These are phyloP conservation scores for Drosophila mimica DNA, from an alignment of 2,888 invertebrate genomes.

Conservation along the genomic window DNA sequence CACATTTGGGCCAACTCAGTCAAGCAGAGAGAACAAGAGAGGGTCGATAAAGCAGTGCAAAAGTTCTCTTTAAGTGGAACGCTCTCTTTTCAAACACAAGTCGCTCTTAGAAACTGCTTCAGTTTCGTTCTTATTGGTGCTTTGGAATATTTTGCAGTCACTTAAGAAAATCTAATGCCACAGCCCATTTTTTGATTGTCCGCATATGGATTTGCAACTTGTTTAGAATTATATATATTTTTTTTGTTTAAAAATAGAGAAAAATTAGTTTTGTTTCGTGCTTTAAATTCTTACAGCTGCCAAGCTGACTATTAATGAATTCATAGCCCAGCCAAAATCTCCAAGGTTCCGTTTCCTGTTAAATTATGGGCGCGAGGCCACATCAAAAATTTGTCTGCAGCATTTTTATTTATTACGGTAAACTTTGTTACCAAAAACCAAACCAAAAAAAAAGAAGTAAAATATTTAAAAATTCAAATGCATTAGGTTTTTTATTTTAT, in stretches of 20 bases:
- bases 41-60: slow-evolving; percentile 58
- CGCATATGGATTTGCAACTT: background rate
- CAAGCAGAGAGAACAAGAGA: background rate
- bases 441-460: slow-evolving; percentile 8
- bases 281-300: slow-evolving; percentile 13
- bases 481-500: slow-evolving; percentile 36
- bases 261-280: background rate
- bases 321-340: slow-evolving; percentile 17
- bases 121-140: slow-evolving; percentile 57
- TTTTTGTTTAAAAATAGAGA: background rate
- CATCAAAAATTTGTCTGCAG: slow-evolving; percentile 36
- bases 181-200: slow-evolving; percentile 48
- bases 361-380: slow-evolving; percentile 23
- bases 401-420: slow-evolving; percentile 68
- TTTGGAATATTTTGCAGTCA: slow-evolving; percentile 20
- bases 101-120: slow-evolving; percentile 31
- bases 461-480: slow-evolving; percentile 56
- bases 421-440: slow-evolving; percentile 12
- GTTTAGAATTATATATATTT: background rate
- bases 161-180: slow-evolving; percentile 36
- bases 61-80: slow-evolving; percentile 33
- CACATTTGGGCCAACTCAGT: slow-evolving; percentile 4
- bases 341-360: background rate
- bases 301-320: slow-evolving; percentile 11
- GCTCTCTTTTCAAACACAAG: slow-evolving; percentile 29